Base-by-base conservation (phyloP, 2,113 vertebrate species). In the Atlantisia rogersi region DNA sequence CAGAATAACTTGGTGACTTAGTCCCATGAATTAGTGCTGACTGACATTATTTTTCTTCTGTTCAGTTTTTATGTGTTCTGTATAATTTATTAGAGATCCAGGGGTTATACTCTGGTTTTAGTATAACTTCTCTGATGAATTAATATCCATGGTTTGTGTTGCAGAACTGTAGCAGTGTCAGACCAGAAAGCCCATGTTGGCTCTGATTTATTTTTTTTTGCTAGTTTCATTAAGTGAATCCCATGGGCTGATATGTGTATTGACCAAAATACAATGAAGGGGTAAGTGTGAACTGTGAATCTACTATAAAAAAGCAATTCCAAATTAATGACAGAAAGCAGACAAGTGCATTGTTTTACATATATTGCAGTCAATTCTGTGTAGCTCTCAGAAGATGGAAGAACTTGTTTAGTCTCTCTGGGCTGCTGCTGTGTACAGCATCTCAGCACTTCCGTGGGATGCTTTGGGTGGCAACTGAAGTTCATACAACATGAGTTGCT, bases 311-410 rank as follows among this genome's bases (percentile, higher is more conserved):
- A 13, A 90, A 68, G 12, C 4, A 59, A 15, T 55, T 21, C 44
- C 16, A 65, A 55, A 19, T 3, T 68, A 46, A 63, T 64, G 15
- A 39, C 21, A 35, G 18, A 44, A 67, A 75, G 18, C 40, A 82
- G 44, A 21, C 0, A 0, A 1, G 0, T 12, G 4, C 29, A 28
- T 14, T 1, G 11, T 44, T 84, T 77, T 62, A 48, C 26, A 58
- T 5, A 42, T 20, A 17, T 64, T 71, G 7, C 11, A 28, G 71
- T 82, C 71, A 46, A 22, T 86, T 71, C 17, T 79, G 46, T 35
- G 14, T 60, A 53, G 44, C 56, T 26, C 13, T 71, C 29, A 32
- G 32, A 73, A 69, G 22, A 44, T 9, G 28, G 21, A 55, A 32
- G 35, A 73, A 52, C 13, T 39, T 69, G 4, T 24, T 3, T 20